These are phyloP conservation scores for Neolamprologus multifasciatus DNA, from an alignment of 2,797 vertebrate species.

Conservation along the genomic window DNA sequence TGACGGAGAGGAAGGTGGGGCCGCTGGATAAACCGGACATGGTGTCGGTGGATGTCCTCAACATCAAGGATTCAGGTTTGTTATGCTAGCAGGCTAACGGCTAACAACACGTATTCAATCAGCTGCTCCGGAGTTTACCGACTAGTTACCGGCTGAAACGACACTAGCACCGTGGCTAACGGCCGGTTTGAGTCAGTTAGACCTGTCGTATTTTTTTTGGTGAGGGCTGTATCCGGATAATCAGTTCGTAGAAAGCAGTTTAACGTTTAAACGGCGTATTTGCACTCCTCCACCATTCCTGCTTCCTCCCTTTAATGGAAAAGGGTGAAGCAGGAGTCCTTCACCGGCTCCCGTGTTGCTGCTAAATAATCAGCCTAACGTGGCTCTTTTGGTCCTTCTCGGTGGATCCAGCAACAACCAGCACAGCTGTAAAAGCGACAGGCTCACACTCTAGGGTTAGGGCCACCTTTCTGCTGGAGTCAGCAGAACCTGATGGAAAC, in stretches of 20 bases:
- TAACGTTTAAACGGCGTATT: not conserved
- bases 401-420: not conserved
- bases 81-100: slow-evolving; percentile 62
- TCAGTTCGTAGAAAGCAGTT: not conserved
- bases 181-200: not conserved
- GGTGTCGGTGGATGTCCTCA: slow-evolving; percentile 76
- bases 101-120: slow-evolving; percentile 1
- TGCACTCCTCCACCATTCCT: no score
- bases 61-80: slow-evolving; percentile 71
- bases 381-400: fast-evolving
- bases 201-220: no score
- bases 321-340: not conserved
- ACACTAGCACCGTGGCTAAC: not conserved
- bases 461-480: not conserved
- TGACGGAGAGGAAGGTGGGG: slow-evolving; percentile 74
- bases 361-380: not conserved
- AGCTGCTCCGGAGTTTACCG: not conserved
- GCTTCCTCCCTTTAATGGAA: not conserved
- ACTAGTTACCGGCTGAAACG: fast-evolving
- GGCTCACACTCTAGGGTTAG: not conserved
- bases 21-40: slow-evolving; percentile 78
- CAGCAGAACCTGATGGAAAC: not conserved
- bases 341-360: fast-evolving
- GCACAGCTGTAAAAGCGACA: not conserved
- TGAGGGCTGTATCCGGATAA: not conserved